phyloP scores from a whole-genome alignment of 1,140 invertebrate species.

The Pristionchus pacificus region DNA sequence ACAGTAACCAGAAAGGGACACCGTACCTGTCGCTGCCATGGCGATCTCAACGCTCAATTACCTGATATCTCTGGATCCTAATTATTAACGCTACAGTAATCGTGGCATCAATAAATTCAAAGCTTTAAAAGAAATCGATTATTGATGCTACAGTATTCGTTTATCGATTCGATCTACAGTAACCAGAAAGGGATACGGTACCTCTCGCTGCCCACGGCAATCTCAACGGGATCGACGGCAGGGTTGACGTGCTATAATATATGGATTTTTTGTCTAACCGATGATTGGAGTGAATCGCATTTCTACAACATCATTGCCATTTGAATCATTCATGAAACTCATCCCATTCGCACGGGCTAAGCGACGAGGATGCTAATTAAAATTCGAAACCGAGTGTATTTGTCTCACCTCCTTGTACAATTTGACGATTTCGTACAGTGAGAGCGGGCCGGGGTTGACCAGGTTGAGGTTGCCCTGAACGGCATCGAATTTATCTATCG shows the following conservation, averaged over 20 bases:
- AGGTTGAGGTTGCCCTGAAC: constrained; percentile 47
- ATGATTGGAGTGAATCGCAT: too few relatives aligned
- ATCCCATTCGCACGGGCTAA: constrained; percentile 16
- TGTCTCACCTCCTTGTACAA: constrained; percentile 50
- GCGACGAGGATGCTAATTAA: constrained; percentile 23
- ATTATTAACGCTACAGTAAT: too few relatives aligned
- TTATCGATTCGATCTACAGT: too few relatives aligned
- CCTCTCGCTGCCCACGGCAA: constrained; percentile 42
- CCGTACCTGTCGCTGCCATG: too few relatives aligned
- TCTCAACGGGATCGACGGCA: constrained; percentile 32
- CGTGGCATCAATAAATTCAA: too few relatives aligned
- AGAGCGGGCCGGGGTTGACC: constrained; percentile 53
- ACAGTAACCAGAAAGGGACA: too few relatives aligned
- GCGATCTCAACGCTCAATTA: too few relatives aligned
- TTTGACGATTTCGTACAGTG: constrained; percentile 49
- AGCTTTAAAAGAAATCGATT: too few relatives aligned
- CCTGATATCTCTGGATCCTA: too few relatives aligned
- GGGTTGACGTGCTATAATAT: constrained; percentile 42
- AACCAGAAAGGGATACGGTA: neutral
- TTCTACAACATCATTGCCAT: too few relatives aligned
- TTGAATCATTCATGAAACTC: constrained; percentile 8
- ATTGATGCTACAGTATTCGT: too few relatives aligned
- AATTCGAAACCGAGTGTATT: constrained; percentile 17
- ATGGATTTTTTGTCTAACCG: neutral
- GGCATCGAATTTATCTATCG: neutral